Base-by-base conservation (phyloP, 2,888 invertebrate species). In the Mycalesis mineus region DNA sequence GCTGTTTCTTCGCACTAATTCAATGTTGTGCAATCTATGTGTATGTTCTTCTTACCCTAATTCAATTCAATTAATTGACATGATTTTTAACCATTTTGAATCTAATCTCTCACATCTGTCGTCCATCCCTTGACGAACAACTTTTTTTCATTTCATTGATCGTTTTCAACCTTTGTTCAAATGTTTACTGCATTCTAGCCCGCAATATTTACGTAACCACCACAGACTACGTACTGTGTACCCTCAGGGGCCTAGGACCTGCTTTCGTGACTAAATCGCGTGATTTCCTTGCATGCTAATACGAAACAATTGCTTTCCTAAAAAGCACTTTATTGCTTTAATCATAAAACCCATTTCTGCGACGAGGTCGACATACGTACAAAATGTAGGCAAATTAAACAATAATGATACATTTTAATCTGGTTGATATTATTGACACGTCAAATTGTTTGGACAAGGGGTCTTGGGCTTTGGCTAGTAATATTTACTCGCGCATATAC, bases 201-300 rank as follows among this genome's bases (percentile, higher is more conserved):
- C 62, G 62, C 62, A 62, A 39, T 60, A 60, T 52, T 62, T 62
- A 62, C 62, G 62, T 60, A 60, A 62, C 51, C 42, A 41, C 51
- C 7, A 60, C 45, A 48, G 44, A 52, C 54, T 47, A 33, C 31
- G 47, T 47, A 47, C 44, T 29, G 28, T 44, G 13, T 42, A 42
- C 42, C 17, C 42, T 22, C 7, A 22, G 54, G 37, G 36, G 36
- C 49, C 39, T 50, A 11, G 11, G 22, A 22, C 22, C 22, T 22
- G 36, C 11, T 36, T 67, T 66, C 68, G 68, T 68, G 68, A 67
- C 65, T 31, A 36, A 8, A 56, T 67, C 63, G 67, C 68, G 64
- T 66, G 66, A 51, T 55, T 42, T 50, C 8, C 45, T 54, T 15
- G 48, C 59, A 55, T 58, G 59, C 55, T 52, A 39, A 54, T 50